Base-by-base conservation (phyloP, 1,140 invertebrate species). In the Leptestheria dahalacensis region DNA sequence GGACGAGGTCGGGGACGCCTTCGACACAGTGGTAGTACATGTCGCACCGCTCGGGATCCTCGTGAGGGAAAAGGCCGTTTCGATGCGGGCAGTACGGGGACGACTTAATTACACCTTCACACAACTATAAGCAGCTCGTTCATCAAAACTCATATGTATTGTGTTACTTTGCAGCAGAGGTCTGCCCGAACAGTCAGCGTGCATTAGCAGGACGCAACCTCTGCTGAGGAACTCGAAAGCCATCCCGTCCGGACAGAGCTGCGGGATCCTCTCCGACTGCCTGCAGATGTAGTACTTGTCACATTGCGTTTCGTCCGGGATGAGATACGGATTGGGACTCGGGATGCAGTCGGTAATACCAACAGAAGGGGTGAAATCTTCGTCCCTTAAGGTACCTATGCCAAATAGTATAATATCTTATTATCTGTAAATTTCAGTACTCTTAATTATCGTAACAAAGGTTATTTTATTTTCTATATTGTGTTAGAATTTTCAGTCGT, bases 221-320 rank as follows among this genome's bases (percentile, higher is more conserved):
- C 33, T 24, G 20, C 21, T 20, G 11, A 26, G 26, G 26, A 29
- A 55, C 15, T 55, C 24, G 12, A 55, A 55, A 28, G 53, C 53
- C 26, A 29, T 55, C 20, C 53, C 53, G 3, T 29, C 2, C 2
- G 53, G 53, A 20, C 53, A 55, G 53, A 55, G 21, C 9, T 21
- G 53, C 1, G 20, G 25, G 2, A 55, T 33, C 15, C 33, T 29
- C n/a, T 25, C 33, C 20, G 11, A 24, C 12, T 26, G 10, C 4
- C 26, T 29, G 21, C 53, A 55, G 15, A 55, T 33, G 28, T 33
- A 55, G 20, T 55, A 55, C 20, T 55, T 55, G 53, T 55, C 53
- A 6, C 53, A 55, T 12, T 28, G 33, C 11, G 10, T 29, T n/a
- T 55, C 53, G 53, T 55, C 53, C 28, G 2, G 25, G 53, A 55